Percentiles rank a stretch among this genome's conserved stretches.
These are phyloP conservation scores for Lymantria dispar DNA, from an alignment of 2,888 invertebrate genomes.

Conservation along the genomic window DNA sequence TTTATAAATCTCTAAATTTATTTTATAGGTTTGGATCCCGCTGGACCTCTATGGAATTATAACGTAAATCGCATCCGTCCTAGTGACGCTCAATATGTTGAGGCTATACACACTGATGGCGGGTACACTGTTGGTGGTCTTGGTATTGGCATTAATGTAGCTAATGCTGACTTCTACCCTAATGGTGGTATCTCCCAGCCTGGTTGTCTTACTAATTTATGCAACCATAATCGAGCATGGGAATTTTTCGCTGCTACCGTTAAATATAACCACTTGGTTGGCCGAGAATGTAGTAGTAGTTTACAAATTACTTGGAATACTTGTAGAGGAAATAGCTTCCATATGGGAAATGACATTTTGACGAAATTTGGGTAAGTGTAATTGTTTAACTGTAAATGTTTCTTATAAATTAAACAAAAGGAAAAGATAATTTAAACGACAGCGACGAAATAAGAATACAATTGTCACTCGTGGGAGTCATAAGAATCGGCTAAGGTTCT, in stretches of 20 bases:
- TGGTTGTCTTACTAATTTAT: conserved; percentile 44
- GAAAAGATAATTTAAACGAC: too few relatives aligned
- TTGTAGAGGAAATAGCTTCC: conserved; percentile 41
- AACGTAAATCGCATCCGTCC: conserved; percentile 35
- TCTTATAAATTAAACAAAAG: too few relatives aligned
- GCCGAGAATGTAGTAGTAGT: conserved; percentile 32
- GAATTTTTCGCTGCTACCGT: conserved; percentile 48
- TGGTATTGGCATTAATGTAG: conserved; percentile 66
- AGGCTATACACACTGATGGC: conserved; percentile 50
- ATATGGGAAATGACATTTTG: conserved; percentile 50
- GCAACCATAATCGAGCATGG: conserved; percentile 55
- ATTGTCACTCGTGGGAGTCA: conserved; percentile 42
- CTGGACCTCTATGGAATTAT: conserved; percentile 48
- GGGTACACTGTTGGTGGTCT: conserved; percentile 48
- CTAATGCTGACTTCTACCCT: conserved; percentile 81
- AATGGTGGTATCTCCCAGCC: conserved; percentile 73
- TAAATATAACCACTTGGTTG: conserved; percentile 45
- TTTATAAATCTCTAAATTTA: neutral
- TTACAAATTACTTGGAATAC: conserved; percentile 37
- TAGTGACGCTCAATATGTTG: conserved; percentile 58
- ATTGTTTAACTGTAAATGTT: neutral
- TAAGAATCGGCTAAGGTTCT: too few relatives aligned
- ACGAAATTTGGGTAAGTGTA: conserved; percentile 47
- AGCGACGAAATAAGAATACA: neutral
- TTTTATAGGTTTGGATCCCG: conserved; percentile 47